Base-by-base conservation (phyloP, 2,113 vertebrate genomes). In the Gymnobelideus leadbeateri region DNA sequence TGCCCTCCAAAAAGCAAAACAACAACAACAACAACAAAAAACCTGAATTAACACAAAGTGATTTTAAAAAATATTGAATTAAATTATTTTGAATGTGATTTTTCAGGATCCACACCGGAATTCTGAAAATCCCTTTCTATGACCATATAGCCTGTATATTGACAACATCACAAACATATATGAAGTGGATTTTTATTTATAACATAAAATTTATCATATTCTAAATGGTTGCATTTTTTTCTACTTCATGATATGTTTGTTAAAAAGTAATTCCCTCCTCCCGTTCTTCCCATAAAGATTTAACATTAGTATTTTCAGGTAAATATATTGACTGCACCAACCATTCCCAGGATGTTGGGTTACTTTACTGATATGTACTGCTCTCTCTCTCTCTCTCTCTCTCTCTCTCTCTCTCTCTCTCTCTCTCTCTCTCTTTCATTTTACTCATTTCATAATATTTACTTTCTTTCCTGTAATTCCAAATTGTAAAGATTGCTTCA, bases 321-420 rank as follows among this genome's bases (percentile, higher is more conserved):
- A 93, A 91, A 93, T 92, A 51, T 95, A 91, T 26, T 97, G 51
- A 95, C 91, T 94, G 91, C 43, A 68, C 11, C 61, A 95, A 57
- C 92, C 95, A 94, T 93, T 61, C 96, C 95, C 96, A 97, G 96
- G 92, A 95, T 97, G 8, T 90, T 95, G 95, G 97, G 57, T 95
- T 94, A 92, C 97, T 93, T 96, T 91, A 92, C 94, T 97, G 95
- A 96, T 97, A 94, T 93, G 97, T 98, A 94, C 50, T 93, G 19
- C 21, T 3, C 53, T 90, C 77, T 92, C 91, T 91, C 90, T 89
- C 50, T 92, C 91, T 91, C 24, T 92, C 37, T 57, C 89, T 96
- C 84, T 31, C 31, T 52, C 16, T 14, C 52, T 52, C 16, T 3
- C 21, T 21, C 21, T 53, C 21, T 53, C 1, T 21, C 23, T 21